Conservation (phyloP, 1,140 invertebrate species). For the Danaus plexippus region DNA sequence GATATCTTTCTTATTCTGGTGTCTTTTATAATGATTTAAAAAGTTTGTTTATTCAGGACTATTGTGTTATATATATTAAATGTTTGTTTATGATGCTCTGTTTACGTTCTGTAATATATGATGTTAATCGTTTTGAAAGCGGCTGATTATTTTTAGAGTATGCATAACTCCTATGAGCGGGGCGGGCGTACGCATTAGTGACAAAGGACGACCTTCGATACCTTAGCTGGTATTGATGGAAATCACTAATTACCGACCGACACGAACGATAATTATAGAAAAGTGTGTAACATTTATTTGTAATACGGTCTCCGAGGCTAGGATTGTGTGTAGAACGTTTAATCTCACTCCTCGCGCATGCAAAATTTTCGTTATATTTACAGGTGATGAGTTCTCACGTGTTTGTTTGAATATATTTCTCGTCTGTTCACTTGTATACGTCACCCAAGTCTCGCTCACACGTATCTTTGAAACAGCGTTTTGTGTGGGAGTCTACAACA, state of each 20-base stretch:
- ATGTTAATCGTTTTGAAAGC: slow-evolving; percentile 22
- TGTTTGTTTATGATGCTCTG: slow-evolving; percentile 18
- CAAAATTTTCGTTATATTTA: slow-evolving; percentile 42
- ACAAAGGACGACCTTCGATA: slow-evolving; percentile 33
- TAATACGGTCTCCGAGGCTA: slow-evolving; percentile 11
- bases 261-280: slow-evolving; percentile 32
- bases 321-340: slow-evolving; percentile 15
- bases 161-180: slow-evolving; percentile 35
- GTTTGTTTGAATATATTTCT: slow-evolving; percentile 38
- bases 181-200: slow-evolving; percentile 28
- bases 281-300: slow-evolving; percentile 30
- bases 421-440: slow-evolving; percentile 33
- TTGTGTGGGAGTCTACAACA: slow-evolving; percentile 53
- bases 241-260: slow-evolving; percentile 42
- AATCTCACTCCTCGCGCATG: slow-evolving; percentile 13
- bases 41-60: background rate
- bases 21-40: background rate
- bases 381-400: slow-evolving; percentile 56
- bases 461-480: slow-evolving; percentile 35
- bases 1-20: too few relatives aligned
- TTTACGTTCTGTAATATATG: slow-evolving; percentile 34
- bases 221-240: slow-evolving; percentile 36
- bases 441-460: slow-evolving; percentile 47
- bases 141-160: slow-evolving; percentile 40
- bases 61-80: background rate